Base-by-base conservation (phyloP, 2,113 vertebrate genomes). In the Phalacrocorax brasilianus region DNA sequence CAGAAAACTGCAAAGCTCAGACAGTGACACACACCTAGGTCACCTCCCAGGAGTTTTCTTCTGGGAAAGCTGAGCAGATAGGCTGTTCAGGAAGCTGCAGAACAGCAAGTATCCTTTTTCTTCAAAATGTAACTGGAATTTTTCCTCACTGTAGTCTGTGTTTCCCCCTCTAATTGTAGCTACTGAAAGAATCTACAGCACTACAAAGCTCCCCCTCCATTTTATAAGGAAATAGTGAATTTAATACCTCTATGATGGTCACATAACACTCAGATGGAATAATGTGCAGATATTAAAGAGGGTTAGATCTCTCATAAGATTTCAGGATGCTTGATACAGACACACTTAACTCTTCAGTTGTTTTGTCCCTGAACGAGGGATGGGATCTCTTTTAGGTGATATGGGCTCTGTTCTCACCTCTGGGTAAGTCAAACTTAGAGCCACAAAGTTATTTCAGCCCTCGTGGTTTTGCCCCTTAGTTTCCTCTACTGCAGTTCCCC, bases 331-430 rank as follows among this genome's bases (percentile, higher is more conserved):
- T 30, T 86, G 20, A 77, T 59, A 89, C 53, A 71, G 40, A 62
- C 14, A 40, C 32, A 61, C 0, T 1, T 32, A 53, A 28, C 6
- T 55, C 35, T 73, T 68, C n/a, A 42, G 18, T 1, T 50, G 4
- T 7, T 49, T 83, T 79, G 28, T 14, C 19, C 8, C 26, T 80
- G 49, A 80, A 38, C 0, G 0, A 61, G 19, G 11, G 12, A n/a
- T 24, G 32, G 28, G 22, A 28, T 68, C 15, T 27, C 8, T 66
- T 30, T 52, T 45, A 12, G 8, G 26, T 61, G 21, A 62, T 26
- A 38, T 1, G 9, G 52, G 14, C 23, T 81, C 33, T 56, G 17
- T 66, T 81, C 40, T 40, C 28, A n/a, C 42, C 35, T 23, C 35
- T 42, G 28, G 12, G 5, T 45, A 45, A 93, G 15, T 78, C 58